Evolutionary conservation across 1,140 invertebrate species (phyloP), one percentile per base, ranked within the genome.

Genomic region (Heliconius melpomene): DNA sequence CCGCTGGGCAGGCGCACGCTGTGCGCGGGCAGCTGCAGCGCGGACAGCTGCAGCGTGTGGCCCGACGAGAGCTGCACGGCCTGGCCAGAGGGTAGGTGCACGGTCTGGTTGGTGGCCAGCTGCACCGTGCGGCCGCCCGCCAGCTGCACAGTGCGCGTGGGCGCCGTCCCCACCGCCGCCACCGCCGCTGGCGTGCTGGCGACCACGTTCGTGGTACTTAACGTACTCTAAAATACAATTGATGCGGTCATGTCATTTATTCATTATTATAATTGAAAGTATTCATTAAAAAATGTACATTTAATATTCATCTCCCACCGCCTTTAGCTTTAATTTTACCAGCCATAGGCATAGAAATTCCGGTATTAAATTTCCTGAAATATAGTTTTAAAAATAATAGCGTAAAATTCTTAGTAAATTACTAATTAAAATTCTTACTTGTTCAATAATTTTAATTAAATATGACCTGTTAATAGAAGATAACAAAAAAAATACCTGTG

Each of bases 1-100:
- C 92, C 92, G 72, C 91, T 92, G 0, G 91, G 90, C 38, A 93
- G 81, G 2, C 90, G 85, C 5, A 94, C 91, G 74, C 87, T 91
- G 16, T 91, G 90, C 0, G 89, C 87, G 13, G 91, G 88, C 20
- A 92, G 74, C 40, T 90, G 90, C 18, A 91, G 79, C 0, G 90
- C 88, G 9, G 90, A 90, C 11, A 92, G 84, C 72, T 94, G 91
- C 18, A 93, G 82, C 2, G 91, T 87, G 82, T 89, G 87, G 18
- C 88, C 88, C 0, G 90, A 81, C 8, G 85, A 74, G 3, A 92
- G 80, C 75, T 92, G 90, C 2, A 93, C 90, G 2, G 89, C 85
- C 54, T 92, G 92, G 2, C 89, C 88, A 11, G 85, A 83, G 5
- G 90, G 88, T 8, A 93, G 77, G 54, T 91, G 90, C 0, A 93